Percentiles rank a stretch among this genome's conserved stretches.
Conservation (phyloP, 92 coral and sea anemone species). For the Phenganax stokvisi region DNA sequence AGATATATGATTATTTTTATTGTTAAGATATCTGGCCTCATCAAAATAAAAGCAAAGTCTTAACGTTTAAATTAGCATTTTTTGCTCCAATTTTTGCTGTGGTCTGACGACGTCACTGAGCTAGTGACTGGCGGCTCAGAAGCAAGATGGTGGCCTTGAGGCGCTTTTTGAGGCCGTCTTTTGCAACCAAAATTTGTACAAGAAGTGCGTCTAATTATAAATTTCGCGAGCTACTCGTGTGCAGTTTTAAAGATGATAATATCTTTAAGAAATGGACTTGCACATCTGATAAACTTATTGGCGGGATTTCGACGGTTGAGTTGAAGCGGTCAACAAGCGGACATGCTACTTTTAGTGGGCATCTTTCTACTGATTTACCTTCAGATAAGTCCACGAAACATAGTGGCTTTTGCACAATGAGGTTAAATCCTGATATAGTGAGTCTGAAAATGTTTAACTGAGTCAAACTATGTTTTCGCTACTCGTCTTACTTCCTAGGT, state of each 20-base stretch:
- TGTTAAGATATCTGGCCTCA: no score
- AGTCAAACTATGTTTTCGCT: neutral
- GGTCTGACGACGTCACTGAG: neutral
- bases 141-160: constrained; percentile 29
- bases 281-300: constrained; percentile 79
- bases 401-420: constrained; percentile 86
- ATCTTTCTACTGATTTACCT: constrained; percentile 76
- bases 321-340: constrained; percentile 66
- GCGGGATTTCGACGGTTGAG: constrained; percentile 79
- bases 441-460: constrained; percentile 20
- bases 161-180: neutral
- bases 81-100: neutral
- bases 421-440: constrained; percentile 87
- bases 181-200: neutral
- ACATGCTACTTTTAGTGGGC: constrained; percentile 71
- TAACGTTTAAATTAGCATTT: no score
- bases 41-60: no score
- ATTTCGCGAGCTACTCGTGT: constrained; percentile 60
- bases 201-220: constrained; percentile 5
- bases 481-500: neutral
- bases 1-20: no score
- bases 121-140: neutral
- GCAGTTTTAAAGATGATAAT: constrained; percentile 70
- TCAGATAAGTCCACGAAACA: constrained; percentile 66
- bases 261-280: constrained; percentile 70